Percentiles rank a stretch among this genome's conserved stretches.
phyloP scores from a whole-genome alignment of 2,113 vertebrate species.

The Panurus biarmicus region DNA sequence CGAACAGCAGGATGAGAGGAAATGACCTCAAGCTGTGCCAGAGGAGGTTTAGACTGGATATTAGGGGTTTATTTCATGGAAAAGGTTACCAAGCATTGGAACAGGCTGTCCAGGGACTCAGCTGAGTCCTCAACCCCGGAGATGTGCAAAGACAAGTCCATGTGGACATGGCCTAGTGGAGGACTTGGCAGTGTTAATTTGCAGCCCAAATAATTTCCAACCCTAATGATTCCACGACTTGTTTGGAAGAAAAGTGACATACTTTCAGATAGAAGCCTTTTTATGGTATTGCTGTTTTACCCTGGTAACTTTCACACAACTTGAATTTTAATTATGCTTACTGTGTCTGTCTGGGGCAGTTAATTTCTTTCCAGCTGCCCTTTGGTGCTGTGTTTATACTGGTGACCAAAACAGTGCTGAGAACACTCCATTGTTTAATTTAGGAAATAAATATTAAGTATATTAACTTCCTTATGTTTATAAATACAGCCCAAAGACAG shows the following conservation, averaged over 20 bases:
- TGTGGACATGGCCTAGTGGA: not conserved
- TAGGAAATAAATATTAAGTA: not conserved
- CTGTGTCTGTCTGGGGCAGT: not conserved
- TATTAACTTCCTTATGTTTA: not conserved
- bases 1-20: not conserved
- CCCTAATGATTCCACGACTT: not conserved
- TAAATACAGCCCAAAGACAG: not conserved
- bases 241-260: not conserved
- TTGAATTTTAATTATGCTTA: not conserved
- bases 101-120: not conserved
- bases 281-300: not conserved
- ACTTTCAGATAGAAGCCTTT: not conserved
- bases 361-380: not conserved
- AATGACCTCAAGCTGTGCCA: not conserved
- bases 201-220: not conserved
- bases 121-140: not conserved
- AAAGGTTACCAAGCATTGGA: not conserved
- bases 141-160: accelerated
- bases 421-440: not conserved
- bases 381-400: not conserved
- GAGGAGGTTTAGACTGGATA: not conserved
- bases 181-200: not conserved
- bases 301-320: not conserved
- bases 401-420: not conserved
- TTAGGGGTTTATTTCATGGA: not conserved